Base-by-base conservation (phyloP, 2,113 vertebrate species). In the Athene noctua region DNA sequence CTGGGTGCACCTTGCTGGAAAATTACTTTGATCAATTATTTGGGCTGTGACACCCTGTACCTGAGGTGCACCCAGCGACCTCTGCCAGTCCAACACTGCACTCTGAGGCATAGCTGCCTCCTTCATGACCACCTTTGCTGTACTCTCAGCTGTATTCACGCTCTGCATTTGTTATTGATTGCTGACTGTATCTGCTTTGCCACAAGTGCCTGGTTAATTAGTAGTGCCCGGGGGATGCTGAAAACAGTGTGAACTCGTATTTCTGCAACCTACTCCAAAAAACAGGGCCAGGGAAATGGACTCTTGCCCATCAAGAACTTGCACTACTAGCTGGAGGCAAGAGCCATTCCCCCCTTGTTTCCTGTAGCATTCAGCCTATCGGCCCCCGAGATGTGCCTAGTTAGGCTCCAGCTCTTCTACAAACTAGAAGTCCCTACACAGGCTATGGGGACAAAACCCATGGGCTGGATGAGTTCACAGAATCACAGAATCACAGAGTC, bases 51-150 rank as follows among this genome's bases (percentile, higher is more conserved):
- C 4, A 5, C 25, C 20, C 61, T 47, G 34, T 30, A 9, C 25
- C 27, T 0, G 0, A 19, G 32, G 23, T 58, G 22, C 2, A 5
- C 13, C 23, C 1, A 2, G 30, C 30, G 71, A 63, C 36, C 27
- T 13, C 13, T 25, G 19, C 13, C 71, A 82, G 44, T 44, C 49
- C 27, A 12, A 30, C 32, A 46, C 12, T 15, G 25, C 21, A 11
- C 22, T 36, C 58, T 1, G 3, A 29, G 22, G 18, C 42, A 72
- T 46, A n/a, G 44, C 51, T 77, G 19, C 10, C 52, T 71, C 68
- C 51, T 58, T n/a, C 30, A 15, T 3, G 23, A 10, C 44, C 23
- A 19, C 30, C 7, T 27, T 21, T 38, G 34, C 62, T 58, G 29
- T 29, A 34, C 38, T 40, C 44, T 34, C 7, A 40, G 58, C n/a